Evolutionary conservation across 2,797 vertebrate species (phyloP), one percentile per base, ranked within the genome.

Genomic region (Balearica regulorum): DNA sequence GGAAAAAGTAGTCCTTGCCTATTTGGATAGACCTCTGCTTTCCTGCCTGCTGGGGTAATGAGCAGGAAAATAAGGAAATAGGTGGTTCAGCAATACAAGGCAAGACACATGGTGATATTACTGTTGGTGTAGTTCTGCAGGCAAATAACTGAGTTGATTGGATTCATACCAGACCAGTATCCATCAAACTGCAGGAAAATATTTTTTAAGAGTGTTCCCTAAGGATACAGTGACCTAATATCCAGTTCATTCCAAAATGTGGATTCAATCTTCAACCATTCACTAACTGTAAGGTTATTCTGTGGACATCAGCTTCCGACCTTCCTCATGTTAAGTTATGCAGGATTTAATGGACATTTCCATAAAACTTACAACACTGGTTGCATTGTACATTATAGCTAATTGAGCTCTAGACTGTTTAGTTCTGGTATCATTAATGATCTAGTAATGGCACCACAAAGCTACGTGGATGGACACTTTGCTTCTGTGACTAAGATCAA

Each of bases 51-150:
- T 76, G 33, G 81, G 49, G 7, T 0, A 3, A 43, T n/a, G 43
- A 54, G 20, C 22, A 87, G 12, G 18, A 71, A 87, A 65, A 83
- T 41, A 35, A 87, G 19, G 29, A 71, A 77, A 65, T 7, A 3
- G 2, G 9, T 44, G 4, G 16, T 58, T 87, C 24, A 58, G 25
- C 24, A 69, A 29, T n/a, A 62, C 22, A 66, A 41, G 25, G 20
- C 57, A 48, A 66, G 41, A 61, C 13, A 19, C 29, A 41, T 7
- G 6, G 28, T 16, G 4, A 5, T 46, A 70, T 44, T 58, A 53
- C 4, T 21, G 3, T n/a, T 3, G 1, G 14, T 44, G 37, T 5
- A 0, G 5, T 46, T 76, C 55, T 57, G 25, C 7, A 44, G 20
- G 10, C 10, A 76, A 49, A 39, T 33, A 76, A 48, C 29, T 16